Percentiles rank a stretch among this genome's conserved stretches.
These are phyloP conservation scores for Semotilus atromaculatus DNA, from an alignment of 2,797 vertebrate genomes.

Conservation along the genomic window DNA sequence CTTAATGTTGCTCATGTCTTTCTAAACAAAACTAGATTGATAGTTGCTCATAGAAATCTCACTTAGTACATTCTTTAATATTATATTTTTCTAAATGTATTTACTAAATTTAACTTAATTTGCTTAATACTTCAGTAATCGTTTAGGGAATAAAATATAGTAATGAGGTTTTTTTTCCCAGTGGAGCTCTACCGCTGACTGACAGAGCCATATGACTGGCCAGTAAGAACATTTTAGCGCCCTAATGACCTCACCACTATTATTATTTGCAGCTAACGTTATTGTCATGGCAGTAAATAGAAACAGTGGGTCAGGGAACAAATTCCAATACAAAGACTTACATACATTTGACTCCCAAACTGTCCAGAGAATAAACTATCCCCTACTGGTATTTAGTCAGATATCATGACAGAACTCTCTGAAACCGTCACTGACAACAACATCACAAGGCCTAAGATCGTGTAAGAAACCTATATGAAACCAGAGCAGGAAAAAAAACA, in stretches of 20 bases:
- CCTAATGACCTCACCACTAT: slow-evolving; percentile 70
- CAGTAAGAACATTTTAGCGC: slow-evolving; percentile 52
- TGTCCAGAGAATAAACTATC: background rate
- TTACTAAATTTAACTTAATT: background rate
- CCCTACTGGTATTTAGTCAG: background rate
- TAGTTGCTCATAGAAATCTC: background rate
- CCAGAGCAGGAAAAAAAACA: slow-evolving; percentile 78
- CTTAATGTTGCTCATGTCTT: background rate
- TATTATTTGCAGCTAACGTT: slow-evolving; percentile 62
- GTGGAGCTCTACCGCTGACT: slow-evolving; percentile 47
- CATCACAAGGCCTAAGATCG: background rate
- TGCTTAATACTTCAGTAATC: background rate
- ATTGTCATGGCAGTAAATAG: slow-evolving; percentile 56
- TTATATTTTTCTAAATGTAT: no score
- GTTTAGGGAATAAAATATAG: background rate
- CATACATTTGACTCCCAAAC: background rate
- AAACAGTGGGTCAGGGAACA: slow-evolving; percentile 46
- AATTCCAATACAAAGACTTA: slow-evolving; percentile 27
- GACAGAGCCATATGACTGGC: slow-evolving; percentile 59
- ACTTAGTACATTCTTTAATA: background rate
- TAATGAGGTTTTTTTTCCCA: slow-evolving; percentile 30
- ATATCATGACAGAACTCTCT: background rate
- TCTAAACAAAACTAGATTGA: background rate
- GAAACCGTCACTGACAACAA: background rate
- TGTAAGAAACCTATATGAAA: slow-evolving; percentile 5